Conservation (phyloP, 2,888 invertebrate species). For the Ceraclea dissimilis region DNA sequence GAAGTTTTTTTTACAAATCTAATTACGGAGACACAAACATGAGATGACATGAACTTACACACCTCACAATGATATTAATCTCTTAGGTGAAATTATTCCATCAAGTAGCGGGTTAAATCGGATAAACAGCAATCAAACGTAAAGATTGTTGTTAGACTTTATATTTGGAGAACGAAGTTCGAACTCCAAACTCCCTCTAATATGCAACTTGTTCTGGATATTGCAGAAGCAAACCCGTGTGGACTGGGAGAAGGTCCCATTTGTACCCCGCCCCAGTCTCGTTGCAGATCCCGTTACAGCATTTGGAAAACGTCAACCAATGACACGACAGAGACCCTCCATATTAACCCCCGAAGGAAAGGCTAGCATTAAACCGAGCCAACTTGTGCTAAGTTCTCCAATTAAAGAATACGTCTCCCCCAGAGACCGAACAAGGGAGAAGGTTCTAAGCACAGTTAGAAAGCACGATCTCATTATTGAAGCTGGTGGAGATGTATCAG, state of each 20-base stretch:
- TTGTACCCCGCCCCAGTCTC: constrained; percentile 77
- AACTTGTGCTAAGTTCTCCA: constrained; percentile 50
- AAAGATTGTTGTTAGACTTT: too few relatives aligned
- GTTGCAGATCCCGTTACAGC: constrained; percentile 80
- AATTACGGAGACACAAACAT: too few relatives aligned
- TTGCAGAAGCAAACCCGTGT: constrained; percentile 68
- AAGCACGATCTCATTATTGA: constrained; percentile 52
- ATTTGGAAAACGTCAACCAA: constrained; percentile 59
- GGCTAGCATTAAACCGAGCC: constrained; percentile 57
- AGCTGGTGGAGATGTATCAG: constrained; percentile 47
- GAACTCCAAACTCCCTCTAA: background rate
- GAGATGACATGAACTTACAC: too few relatives aligned
- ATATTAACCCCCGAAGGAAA: constrained; percentile 50
- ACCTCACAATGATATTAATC: too few relatives aligned
- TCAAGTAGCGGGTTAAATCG: too few relatives aligned
- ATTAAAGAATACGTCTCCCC: constrained; percentile 62
- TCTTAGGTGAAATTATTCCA: too few relatives aligned
- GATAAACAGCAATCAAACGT: too few relatives aligned
- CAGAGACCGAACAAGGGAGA: constrained; percentile 57
- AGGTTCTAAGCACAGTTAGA: constrained; percentile 52
- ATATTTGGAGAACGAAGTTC: too few relatives aligned
- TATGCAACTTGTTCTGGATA: constrained; percentile 40
- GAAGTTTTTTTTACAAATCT: too few relatives aligned
- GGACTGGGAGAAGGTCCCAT: constrained; percentile 85
- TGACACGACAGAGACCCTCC: constrained; percentile 39